phyloP scores from a whole-genome alignment of 1,140 invertebrate species.

The Listronotus bonariensis region DNA sequence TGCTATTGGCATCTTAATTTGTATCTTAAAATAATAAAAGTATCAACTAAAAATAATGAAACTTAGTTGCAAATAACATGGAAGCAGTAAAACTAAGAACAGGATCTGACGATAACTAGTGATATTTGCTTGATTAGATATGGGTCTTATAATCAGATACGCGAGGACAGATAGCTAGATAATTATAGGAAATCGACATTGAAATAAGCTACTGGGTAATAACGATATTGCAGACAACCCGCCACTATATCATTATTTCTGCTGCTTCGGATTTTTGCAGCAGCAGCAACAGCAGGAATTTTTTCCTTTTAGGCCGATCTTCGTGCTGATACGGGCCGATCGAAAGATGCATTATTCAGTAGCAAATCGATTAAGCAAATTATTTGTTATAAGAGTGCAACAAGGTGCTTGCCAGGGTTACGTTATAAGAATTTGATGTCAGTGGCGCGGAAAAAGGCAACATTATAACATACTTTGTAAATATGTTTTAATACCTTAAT shows the following conservation, averaged over 20 bases:
- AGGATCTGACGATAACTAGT: not conserved
- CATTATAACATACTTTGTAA: no score
- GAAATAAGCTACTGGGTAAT: conserved; percentile 36
- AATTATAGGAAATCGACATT: conserved; percentile 31
- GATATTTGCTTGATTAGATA: conserved; percentile 26
- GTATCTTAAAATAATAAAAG: no score
- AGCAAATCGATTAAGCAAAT: conserved; percentile 40
- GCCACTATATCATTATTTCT: conserved; percentile 34
- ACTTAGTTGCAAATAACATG: no score
- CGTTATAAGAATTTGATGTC: not conserved
- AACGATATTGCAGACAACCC: conserved; percentile 24
- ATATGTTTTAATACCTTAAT: not conserved
- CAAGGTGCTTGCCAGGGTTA: conserved; percentile 19
- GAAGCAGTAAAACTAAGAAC: no score
- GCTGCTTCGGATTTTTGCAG: conserved; percentile 22
- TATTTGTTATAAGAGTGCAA: conserved; percentile 39
- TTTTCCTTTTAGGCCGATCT: conserved; percentile 29
- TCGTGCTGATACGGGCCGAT: conserved; percentile 29
- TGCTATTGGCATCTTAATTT: no score
- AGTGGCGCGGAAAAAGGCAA: conserved; percentile 4
- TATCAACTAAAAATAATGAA: no score
- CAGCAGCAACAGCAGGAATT: conserved; percentile 3
- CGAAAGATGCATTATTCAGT: conserved; percentile 37
- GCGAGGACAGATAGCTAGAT: conserved; percentile 23
- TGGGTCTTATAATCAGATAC: conserved; percentile 17